These are phyloP conservation scores for Megaceryle maxima DNA, from an alignment of 2,113 vertebrate species.

Conservation along the genomic window DNA sequence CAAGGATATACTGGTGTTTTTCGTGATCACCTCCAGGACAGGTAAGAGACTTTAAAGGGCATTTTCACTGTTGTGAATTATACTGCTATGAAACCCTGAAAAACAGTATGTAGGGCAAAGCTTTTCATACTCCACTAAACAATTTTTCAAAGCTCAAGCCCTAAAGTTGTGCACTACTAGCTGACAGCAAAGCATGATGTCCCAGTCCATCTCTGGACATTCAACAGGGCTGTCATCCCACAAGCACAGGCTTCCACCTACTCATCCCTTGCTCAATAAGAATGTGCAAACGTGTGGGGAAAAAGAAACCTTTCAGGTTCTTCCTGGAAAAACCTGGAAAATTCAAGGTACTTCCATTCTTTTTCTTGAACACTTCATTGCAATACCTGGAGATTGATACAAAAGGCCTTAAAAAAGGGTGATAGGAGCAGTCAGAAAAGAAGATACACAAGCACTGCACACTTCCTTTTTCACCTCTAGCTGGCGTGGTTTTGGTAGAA, in stretches of 20 bases:
- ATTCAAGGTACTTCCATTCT: not conserved
- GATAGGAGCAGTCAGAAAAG: not conserved
- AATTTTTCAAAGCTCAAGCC: not conserved
- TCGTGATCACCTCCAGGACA: not conserved
- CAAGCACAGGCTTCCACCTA: not conserved
- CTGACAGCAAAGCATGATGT: not conserved
- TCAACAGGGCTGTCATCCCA: not conserved
- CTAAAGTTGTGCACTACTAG: not conserved
- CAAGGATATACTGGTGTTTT: not conserved
- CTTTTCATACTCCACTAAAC: not conserved
- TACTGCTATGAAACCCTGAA: not conserved
- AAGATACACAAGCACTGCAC: accelerated
- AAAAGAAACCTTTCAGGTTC: not conserved
- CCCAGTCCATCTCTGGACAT: accelerated
- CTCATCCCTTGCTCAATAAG: not conserved
- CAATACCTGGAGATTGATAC: accelerated
- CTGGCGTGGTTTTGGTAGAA: not conserved
- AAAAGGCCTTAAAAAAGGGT: not conserved
- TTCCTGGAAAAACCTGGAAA: not conserved
- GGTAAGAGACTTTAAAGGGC: not conserved
- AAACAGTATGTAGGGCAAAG: not conserved
- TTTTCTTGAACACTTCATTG: not conserved
- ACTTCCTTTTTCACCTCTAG: not conserved
- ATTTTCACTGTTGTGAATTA: not conserved
- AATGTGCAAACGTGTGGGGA: accelerated